Conservation (phyloP, 2,113 vertebrate genomes). For the Tamias sibiricus region DNA sequence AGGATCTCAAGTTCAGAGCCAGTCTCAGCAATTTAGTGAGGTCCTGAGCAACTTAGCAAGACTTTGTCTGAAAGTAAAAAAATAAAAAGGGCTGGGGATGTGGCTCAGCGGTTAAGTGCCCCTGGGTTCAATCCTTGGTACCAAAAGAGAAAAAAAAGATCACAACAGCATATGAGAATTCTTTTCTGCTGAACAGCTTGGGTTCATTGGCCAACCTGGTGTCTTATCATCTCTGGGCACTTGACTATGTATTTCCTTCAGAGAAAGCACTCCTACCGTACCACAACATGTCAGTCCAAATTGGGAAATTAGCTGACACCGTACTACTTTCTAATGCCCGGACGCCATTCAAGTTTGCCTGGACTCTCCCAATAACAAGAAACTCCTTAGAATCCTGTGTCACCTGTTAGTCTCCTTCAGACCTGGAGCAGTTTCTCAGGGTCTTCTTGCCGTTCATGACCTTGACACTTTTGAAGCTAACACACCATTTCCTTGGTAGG, state of each 20-base stretch:
- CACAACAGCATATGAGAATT: not conserved
- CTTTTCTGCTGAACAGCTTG: not conserved
- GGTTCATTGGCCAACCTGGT: not conserved
- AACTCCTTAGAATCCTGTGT: not conserved
- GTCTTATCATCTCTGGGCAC: not conserved
- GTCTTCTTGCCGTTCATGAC: not conserved
- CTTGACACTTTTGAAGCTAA: not conserved
- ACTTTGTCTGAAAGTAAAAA: too few species aligned
- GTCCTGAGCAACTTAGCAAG: too few species aligned
- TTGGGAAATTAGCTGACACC: not conserved
- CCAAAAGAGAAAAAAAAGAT: not conserved
- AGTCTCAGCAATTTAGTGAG: too few species aligned
- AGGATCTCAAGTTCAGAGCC: too few species aligned
- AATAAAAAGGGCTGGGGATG: too few species aligned
- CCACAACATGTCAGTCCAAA: not conserved
- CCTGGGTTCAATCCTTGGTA: too few species aligned
- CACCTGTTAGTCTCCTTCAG: not conserved
- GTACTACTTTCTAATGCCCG: not conserved
- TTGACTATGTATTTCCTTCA: not conserved
- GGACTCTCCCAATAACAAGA: not conserved
- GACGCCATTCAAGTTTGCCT: not conserved
- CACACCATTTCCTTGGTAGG: not conserved
- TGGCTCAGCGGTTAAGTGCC: too few species aligned
- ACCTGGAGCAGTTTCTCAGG: not conserved
- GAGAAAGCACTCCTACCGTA: not conserved